A percentile compares a stretch with the other conserved stretches of the same genome.
These are phyloP conservation scores for Leucoma salicis DNA, from an alignment of 2,888 invertebrate genomes.

Conservation along the genomic window DNA sequence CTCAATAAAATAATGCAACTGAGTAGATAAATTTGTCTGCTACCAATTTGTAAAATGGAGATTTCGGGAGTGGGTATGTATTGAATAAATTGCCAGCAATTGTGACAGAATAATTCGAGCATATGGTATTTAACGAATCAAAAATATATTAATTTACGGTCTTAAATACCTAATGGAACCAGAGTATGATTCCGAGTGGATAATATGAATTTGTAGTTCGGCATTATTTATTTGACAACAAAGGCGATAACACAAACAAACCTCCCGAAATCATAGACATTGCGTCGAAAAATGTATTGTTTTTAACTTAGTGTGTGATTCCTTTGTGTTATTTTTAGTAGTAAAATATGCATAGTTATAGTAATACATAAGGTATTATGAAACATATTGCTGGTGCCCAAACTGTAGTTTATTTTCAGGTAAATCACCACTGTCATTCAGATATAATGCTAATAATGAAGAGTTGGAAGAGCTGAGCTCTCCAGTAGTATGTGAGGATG, in stretches of 20 bases:
- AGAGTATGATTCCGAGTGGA: too few species aligned
- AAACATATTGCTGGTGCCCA: neutral
- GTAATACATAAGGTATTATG: neutral
- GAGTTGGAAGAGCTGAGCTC: conserved; percentile 85
- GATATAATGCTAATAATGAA: conserved; percentile 90
- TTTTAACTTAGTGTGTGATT: conserved; percentile 18
- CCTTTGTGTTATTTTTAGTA: conserved; percentile 24
- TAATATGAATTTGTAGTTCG: neutral
- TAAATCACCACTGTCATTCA: conserved; percentile 82
- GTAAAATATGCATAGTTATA: neutral
- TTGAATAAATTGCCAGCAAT: conserved; percentile 19
- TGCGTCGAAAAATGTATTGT: conserved; percentile 20
- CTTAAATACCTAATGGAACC: too few species aligned
- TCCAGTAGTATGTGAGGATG: conserved; percentile 83
- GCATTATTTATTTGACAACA: conserved; percentile 58
- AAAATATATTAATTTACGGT: neutral
- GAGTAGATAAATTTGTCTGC: neutral
- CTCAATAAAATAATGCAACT: neutral
- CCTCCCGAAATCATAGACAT: conserved; percentile 21
- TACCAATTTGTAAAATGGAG: conserved; percentile 54
- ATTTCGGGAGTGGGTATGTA: conserved; percentile 65
- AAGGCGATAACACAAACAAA: conserved; percentile 51
- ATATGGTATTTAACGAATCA: conserved; percentile 4
- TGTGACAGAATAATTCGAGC: conserved; percentile 18
- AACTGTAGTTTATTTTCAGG: conserved; percentile 44